Base-by-base conservation (phyloP, 2,797 vertebrate species). In the Setipinna tenuifilis region DNA sequence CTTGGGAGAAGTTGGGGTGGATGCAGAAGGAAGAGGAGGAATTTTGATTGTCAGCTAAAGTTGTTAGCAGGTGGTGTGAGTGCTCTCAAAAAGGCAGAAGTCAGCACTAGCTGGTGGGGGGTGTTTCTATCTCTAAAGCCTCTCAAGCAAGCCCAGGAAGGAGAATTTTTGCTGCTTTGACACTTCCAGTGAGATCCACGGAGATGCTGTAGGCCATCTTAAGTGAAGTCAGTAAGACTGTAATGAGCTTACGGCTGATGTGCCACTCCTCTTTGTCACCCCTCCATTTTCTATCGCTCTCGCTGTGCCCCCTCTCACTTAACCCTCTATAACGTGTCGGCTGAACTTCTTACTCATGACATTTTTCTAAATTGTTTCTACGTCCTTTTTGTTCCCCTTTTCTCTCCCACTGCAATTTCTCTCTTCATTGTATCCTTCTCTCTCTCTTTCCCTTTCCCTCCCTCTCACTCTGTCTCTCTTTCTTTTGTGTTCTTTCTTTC, bases 221-320 rank as follows among this genome's bases (percentile, higher is more conserved):
- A 75, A 35, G 65, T 14, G 28, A 17, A 35, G 14, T 31, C 12
- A 35, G 65, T 71, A 14, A 71, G 68, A 75, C 68, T 75, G 3
- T 75, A 75, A 41, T 41, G 68, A 75, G 68, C 68, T 75, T 75
- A 75, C 35, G 16, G 31, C 68, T 41, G 68, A 75, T 75, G 16
- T 75, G 68, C 28, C 68, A 35, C 28, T 35, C 7, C 17, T 75
- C 11, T 35, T 71, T 17, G 0, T 71, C 12, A 71, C 11, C 28
- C 65, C 11, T 71, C 25, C 25, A 11, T 71, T 71, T 41, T 75
- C 4, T 35, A 16, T 35, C 28, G 14, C 28, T 31, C 65, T 31
- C 9, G 25, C 25, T 31, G n/a, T 11, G 5, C 28, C 65, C 28
- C 28, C n/a, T 4, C 61, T 65, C n/a, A 10, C 68, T 75, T 17